Conservation (phyloP, 2,113 vertebrate species). For the Aspiorhynchus laticeps region DNA sequence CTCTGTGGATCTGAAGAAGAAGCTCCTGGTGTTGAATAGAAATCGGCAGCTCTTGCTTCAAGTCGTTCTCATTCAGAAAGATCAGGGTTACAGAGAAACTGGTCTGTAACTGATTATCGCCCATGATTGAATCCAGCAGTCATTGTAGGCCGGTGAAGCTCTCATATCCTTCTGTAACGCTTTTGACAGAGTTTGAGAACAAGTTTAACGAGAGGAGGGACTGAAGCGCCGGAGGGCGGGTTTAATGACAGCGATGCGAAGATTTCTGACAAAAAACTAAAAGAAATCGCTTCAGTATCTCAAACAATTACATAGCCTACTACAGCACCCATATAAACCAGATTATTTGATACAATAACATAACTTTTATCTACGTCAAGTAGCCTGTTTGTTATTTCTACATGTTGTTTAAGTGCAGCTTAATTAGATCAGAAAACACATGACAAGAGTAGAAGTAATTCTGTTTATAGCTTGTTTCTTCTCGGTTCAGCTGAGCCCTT, state of each 20-base stretch:
- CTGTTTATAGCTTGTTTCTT: too few relatives aligned
- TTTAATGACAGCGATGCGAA: neutral
- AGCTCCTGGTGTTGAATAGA: conserved; percentile 58
- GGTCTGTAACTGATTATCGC: conserved; percentile 33
- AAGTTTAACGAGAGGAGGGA: neutral
- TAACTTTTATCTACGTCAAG: too few relatives aligned
- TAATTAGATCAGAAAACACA: too few relatives aligned
- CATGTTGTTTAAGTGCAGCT: too few relatives aligned
- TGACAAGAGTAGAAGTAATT: too few relatives aligned
- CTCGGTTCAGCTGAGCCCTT: too few relatives aligned
- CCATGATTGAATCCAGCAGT: conserved; percentile 36
- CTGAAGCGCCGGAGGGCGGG: neutral
- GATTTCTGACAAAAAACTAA: too few relatives aligned
- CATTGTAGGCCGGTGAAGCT: neutral
- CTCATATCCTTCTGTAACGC: neutral
- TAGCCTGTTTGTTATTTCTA: too few relatives aligned
- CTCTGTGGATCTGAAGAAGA: conserved; percentile 54
- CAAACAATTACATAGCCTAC: too few relatives aligned
- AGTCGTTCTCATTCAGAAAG: conserved; percentile 42
- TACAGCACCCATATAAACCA: too few relatives aligned
- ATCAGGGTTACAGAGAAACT: conserved; percentile 46
- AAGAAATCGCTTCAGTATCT: neutral
- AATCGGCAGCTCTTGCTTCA: conserved; percentile 44
- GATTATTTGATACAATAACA: too few relatives aligned
- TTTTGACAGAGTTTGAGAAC: neutral